Base-by-base conservation (phyloP, 2,888 invertebrate species). In the Hyalella azteca region DNA sequence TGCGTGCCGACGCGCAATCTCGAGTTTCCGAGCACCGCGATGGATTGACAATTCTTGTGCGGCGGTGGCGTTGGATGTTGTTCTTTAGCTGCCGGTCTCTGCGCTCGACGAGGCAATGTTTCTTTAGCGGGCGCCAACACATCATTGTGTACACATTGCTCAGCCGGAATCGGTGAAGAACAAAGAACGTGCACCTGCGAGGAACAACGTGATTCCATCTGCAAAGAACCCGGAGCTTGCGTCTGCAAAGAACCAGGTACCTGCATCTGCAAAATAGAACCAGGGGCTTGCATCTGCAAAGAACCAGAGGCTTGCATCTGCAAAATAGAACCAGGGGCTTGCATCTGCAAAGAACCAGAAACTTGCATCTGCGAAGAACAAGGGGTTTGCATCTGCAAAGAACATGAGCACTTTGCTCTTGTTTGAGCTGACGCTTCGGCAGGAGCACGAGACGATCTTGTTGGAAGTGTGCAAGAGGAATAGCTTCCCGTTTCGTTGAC, bases 361-460 rank as follows among this genome's bases (percentile, higher is more conserved):
- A n/a, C n/a, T n/a, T n/a, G n/a, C n/a, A n/a, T n/a, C n/a, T n/a
- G n/a, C n/a, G n/a, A n/a, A n/a, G n/a, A n/a, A n/a, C n/a, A n/a
- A n/a, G n/a, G n/a, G n/a, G n/a, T n/a, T n/a, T n/a, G n/a, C n/a
- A n/a, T n/a, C n/a, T n/a, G n/a, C n/a, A n/a, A n/a, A n/a, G n/a
- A n/a, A 15, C 66, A 66, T 36, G 66, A 36, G 29, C 66, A 66
- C 32, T 66, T 36, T 66, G 66, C 36, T 66, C 29, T 32, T 36
- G 66, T 36, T 32, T 32, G 66, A 66, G 36, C 36, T 3, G 66
- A 19, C 1, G 66, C 36, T 66, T 66, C 19, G 32, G 66, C 66
- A 9, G 36, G 15, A 66, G 66, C 66, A 36, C 66, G 19, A 22
- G 66, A 66, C 36, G 66, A 66, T 66, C 66, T 66, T n/a, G 66